Conservation (phyloP, 2,113 vertebrate species). For the Hemicordylus capensis region DNA sequence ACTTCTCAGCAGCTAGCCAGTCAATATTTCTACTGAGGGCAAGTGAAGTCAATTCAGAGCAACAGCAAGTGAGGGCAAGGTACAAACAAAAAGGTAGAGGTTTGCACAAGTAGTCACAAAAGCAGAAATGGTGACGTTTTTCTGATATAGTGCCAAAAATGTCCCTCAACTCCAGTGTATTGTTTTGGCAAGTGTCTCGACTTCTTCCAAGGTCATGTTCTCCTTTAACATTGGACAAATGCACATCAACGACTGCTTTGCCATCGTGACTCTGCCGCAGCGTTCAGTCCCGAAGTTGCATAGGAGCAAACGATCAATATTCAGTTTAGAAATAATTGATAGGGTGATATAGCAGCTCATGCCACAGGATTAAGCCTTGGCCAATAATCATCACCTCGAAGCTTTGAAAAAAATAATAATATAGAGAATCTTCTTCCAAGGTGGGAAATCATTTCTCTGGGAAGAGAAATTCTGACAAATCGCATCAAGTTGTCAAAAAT, state of each 20-base stretch:
- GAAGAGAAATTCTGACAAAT: neutral
- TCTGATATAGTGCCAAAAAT: accelerated
- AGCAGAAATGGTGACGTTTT: neutral
- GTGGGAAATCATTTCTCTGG: neutral
- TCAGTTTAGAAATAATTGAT: neutral
- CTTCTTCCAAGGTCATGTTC: neutral
- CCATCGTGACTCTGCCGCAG: neutral
- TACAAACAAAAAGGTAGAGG: neutral
- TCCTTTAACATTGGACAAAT: neutral
- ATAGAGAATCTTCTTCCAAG: neutral
- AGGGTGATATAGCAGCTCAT: neutral
- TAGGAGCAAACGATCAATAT: neutral
- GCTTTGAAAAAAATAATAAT: neutral
- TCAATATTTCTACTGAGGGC: too few relatives aligned
- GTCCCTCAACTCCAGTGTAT: neutral
- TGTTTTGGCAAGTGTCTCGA: neutral
- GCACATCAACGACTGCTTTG: neutral
- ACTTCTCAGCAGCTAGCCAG: too few relatives aligned
- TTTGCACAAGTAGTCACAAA: neutral
- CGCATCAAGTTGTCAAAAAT: neutral
- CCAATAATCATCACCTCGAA: neutral
- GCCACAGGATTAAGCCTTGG: neutral
- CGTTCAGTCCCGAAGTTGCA: neutral
- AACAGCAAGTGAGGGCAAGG: too few relatives aligned
- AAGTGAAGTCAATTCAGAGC: too few relatives aligned